Evolutionary conservation across 2,888 invertebrate genomes (phyloP).

Genomic region (Clusia tigrina): DNA sequence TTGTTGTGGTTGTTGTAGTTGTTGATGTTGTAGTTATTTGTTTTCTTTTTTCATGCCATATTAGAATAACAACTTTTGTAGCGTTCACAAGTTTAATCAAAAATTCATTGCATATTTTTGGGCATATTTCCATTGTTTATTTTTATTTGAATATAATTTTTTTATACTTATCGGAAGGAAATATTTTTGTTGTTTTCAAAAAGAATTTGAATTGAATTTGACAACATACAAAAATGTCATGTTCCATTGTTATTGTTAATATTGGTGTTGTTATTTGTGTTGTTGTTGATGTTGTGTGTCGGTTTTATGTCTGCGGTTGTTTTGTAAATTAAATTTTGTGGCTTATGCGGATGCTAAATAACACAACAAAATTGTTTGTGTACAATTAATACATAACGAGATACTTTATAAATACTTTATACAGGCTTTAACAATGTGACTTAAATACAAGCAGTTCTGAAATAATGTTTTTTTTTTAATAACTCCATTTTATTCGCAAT

Average conservation of each 20-base stretch:
- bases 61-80: conserved; percentile 13
- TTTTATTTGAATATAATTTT: conserved; percentile 5
- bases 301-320: conserved; percentile 24
- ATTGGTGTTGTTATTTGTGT: conserved; percentile 3
- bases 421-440: no score
- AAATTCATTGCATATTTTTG: conserved; percentile 30
- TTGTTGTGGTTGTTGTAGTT: not conserved
- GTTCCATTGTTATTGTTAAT: not conserved
- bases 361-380: no score
- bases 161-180: not conserved
- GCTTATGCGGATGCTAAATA: no score
- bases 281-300: conserved; percentile 10
- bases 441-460: no score
- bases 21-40: not conserved
- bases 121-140: conserved; percentile 14
- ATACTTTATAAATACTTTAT: no score
- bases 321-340: conserved; percentile 40
- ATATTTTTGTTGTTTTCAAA: not conserved
- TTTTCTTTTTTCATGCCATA: no score
- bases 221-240: not conserved
- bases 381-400: no score
- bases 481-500: no score
- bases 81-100: not conserved
- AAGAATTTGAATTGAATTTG: not conserved
- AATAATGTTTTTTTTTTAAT: no score